Evolutionary conservation across 2,113 vertebrate species (phyloP).

Genomic region (Colinus virginianus): DNA sequence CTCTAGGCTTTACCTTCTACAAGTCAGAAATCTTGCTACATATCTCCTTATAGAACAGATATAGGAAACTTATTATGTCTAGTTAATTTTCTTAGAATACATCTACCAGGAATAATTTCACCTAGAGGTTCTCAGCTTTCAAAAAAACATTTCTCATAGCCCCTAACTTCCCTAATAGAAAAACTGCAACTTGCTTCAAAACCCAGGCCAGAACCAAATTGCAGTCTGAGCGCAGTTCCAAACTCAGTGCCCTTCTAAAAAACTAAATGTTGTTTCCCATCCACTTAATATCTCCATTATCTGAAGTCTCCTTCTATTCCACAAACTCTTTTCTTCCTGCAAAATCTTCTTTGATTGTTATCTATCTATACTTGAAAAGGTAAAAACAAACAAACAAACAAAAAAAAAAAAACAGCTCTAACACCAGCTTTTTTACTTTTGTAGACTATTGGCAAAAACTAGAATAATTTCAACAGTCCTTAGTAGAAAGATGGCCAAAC

Average conservation of each 20-base stretch:
- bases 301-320: not conserved
- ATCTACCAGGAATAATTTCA: not conserved
- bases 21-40: not conserved
- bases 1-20: not conserved
- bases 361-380: not conserved
- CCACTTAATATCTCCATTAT: not conserved
- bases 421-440: not conserved
- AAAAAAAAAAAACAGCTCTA: not conserved
- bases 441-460: not conserved
- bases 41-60: not conserved
- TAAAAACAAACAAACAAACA: no score
- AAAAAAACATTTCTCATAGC: not conserved
- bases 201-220: not conserved
- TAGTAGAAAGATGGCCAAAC: not conserved
- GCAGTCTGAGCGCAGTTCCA: not conserved
- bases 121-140: not conserved
- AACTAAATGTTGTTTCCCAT: not conserved
- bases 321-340: not conserved
- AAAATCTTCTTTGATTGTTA: not conserved
- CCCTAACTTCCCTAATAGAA: not conserved
- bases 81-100: not conserved
- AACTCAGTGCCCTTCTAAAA: not conserved
- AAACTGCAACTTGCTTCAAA: not conserved
- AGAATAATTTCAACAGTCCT: not conserved
- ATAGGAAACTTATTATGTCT: not conserved